Conservation (phyloP, 2,888 invertebrate species). For the Diadegma fenestrale region DNA sequence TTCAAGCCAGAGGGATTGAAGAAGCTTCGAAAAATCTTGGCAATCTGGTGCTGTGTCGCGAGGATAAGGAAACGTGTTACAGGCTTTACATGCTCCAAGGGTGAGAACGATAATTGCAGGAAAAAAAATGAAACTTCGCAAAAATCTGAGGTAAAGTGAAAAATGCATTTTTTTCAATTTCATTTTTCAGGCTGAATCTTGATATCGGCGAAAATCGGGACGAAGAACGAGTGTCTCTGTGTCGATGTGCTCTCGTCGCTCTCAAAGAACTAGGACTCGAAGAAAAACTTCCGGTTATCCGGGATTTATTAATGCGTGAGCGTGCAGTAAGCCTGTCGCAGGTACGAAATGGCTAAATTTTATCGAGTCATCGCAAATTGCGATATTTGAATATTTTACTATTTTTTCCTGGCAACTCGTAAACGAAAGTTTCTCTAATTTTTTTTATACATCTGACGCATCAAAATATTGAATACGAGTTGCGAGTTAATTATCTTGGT, state of each 20-base stretch:
- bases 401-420: not conserved
- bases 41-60: constrained; percentile 91
- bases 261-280: constrained; percentile 89
- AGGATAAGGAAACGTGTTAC: constrained; percentile 88
- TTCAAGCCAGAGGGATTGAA: constrained; percentile 94
- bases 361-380: not conserved
- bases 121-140: constrained; percentile 2
- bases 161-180: not conserved
- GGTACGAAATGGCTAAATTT: constrained; percentile 71
- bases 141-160: not conserved
- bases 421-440: not conserved
- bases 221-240: constrained; percentile 90
- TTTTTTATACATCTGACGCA: not conserved
- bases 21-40: constrained; percentile 90
- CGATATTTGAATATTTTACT: not conserved
- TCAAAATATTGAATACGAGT: not conserved
- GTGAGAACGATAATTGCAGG: constrained; percentile 85
- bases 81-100: constrained; percentile 91
- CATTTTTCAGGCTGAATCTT: constrained; percentile 87
- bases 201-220: constrained; percentile 88
- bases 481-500: not conserved
- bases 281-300: constrained; percentile 89
- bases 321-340: constrained; percentile 90
- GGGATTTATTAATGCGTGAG: constrained; percentile 89
- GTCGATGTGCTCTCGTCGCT: constrained; percentile 91